A percentile compares a stretch with the other conserved stretches of the same genome.
Conservation (phyloP, 2,888 invertebrate species). For the Meganola albula region DNA sequence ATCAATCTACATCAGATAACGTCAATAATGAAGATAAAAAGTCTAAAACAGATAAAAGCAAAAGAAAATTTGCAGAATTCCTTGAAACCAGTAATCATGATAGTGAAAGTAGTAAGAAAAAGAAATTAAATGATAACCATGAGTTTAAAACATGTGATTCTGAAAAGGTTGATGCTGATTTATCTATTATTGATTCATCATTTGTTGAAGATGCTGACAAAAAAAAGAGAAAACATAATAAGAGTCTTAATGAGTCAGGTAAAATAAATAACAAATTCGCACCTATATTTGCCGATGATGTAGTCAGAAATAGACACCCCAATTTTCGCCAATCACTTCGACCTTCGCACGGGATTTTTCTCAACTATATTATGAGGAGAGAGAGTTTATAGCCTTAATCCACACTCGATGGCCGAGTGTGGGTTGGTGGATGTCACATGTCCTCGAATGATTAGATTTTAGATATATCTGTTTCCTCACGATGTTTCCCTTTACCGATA, state of each 20-base stretch:
- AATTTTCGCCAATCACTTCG: no score
- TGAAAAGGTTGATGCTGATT: conserved; percentile 11
- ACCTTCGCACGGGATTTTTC: no score
- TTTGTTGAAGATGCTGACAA: conserved; percentile 20
- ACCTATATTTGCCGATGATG: no score
- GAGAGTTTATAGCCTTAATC: no score
- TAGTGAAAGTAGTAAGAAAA: conserved; percentile 24
- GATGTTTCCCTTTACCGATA: no score
- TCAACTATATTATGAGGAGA: no score
- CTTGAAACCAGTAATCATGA: conserved; percentile 28
- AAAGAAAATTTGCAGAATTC: conserved; percentile 50
- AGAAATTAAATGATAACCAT: conserved; percentile 14
- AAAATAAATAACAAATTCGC: conserved; percentile 7
- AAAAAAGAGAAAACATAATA: conserved; percentile 38
- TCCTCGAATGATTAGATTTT: no score
- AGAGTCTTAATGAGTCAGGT: conserved; percentile 64
- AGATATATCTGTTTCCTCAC: no score
- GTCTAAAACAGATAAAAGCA: conserved; percentile 33
- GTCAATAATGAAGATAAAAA: conserved; percentile 27
- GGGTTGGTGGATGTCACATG: no score
- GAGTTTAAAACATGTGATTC: conserved; percentile 4
- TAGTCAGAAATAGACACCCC: no score
- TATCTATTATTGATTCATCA: conserved; percentile 23
- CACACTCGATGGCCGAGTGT: no score
- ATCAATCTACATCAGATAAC: conserved; percentile 15